Conservation (phyloP, 2,888 invertebrate species). For the Hyles lineata region DNA sequence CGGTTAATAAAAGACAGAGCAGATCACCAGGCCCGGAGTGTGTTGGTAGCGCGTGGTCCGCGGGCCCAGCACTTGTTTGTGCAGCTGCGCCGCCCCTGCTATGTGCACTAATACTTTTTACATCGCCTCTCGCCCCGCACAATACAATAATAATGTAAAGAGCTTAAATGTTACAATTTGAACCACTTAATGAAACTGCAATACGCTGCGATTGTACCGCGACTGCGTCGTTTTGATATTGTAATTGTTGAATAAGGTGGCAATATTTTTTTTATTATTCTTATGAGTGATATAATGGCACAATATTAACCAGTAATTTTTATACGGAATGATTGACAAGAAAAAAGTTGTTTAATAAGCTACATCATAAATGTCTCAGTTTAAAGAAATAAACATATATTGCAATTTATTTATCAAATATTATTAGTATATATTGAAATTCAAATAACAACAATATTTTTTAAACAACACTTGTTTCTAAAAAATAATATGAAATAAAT, state of each 20-base stretch:
- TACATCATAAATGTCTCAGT: too few relatives aligned
- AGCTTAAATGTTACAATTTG: constrained; percentile 72
- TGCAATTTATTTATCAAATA: too few relatives aligned
- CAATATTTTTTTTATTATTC: too few relatives aligned
- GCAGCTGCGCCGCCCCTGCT: constrained; percentile 43
- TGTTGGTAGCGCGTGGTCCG: neutral
- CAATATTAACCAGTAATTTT: too few relatives aligned
- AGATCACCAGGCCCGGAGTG: neutral
- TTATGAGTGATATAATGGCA: too few relatives aligned
- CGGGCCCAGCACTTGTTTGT: constrained; percentile 43
- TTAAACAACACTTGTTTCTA: neutral
- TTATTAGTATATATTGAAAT: too few relatives aligned
- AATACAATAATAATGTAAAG: constrained; percentile 71
- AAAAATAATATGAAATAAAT: neutral
- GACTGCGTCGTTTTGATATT: constrained; percentile 27
- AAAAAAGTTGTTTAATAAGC: too few relatives aligned
- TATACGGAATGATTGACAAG: too few relatives aligned
- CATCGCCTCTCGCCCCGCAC: constrained; percentile 61
- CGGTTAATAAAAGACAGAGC: neutral
- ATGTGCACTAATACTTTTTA: constrained; percentile 42
- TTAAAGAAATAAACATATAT: too few relatives aligned
- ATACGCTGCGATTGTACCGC: constrained; percentile 35
- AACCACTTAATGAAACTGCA: constrained; percentile 57
- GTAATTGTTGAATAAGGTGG: constrained; percentile 8
- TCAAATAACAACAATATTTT: too few relatives aligned